These are phyloP conservation scores for Electrophaes corylata DNA, from an alignment of 2,888 invertebrate genomes.

Conservation along the genomic window DNA sequence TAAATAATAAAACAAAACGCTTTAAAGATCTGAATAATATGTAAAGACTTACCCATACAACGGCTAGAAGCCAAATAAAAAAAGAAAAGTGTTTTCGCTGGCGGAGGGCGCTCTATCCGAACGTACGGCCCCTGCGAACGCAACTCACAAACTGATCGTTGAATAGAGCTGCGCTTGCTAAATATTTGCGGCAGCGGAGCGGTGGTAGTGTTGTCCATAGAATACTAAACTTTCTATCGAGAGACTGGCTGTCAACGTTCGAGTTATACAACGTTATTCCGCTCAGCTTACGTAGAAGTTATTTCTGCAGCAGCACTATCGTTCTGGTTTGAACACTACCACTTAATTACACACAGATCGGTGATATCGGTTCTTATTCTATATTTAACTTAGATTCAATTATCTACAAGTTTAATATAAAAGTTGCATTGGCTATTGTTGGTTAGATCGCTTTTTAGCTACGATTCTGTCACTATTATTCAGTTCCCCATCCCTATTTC, in stretches of 20 bases:
- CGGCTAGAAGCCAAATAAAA: conserved; percentile 85
- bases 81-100: conserved; percentile 77
- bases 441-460: conserved; percentile 15
- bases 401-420: too few species aligned
- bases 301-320: not conserved
- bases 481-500: conserved; percentile 18
- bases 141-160: conserved; percentile 76
- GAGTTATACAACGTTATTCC: conserved; percentile 1
- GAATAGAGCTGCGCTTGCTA: conserved; percentile 58
- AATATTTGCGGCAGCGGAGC: conserved; percentile 55
- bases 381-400: too few species aligned
- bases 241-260: conserved; percentile 1
- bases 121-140: conserved; percentile 58
- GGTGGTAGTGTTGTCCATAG: conserved; percentile 44
- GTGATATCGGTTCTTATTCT: too few species aligned
- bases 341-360: too few species aligned
- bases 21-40: not conserved
- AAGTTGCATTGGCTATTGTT: not conserved
- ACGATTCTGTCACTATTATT: not conserved
- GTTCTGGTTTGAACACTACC: too few species aligned
- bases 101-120: conserved; percentile 72
- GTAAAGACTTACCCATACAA: conserved; percentile 79
- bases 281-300: not conserved
- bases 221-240: not conserved
- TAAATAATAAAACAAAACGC: not conserved